Conservation (phyloP, 2,888 invertebrate species). For the Drosophila merina region DNA sequence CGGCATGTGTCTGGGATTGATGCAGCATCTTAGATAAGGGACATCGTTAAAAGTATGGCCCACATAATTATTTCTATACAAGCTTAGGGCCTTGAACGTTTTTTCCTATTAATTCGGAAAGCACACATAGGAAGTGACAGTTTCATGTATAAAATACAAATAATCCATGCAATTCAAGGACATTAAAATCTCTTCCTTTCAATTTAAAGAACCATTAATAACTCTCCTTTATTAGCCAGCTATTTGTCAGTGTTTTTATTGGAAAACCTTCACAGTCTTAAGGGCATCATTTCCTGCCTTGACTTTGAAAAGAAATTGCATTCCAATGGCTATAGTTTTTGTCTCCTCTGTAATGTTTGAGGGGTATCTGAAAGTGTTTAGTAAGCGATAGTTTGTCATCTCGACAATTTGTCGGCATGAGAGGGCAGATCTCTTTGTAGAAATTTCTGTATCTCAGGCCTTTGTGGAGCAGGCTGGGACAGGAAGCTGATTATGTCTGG, state of each 20-base stretch:
- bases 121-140: not conserved
- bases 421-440: constrained; percentile 48
- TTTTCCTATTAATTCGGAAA: not conserved
- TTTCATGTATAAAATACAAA: too few species aligned
- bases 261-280: constrained; percentile 33
- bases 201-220: not conserved
- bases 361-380: constrained; percentile 18
- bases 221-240: constrained; percentile 1
- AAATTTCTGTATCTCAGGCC: not conserved
- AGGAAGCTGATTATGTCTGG: constrained; percentile 60
- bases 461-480: constrained; percentile 25
- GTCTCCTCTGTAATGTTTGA: constrained; percentile 15
- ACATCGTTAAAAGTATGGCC: not conserved
- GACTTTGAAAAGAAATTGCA: constrained; percentile 6
- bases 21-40: constrained; percentile 49
- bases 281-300: constrained; percentile 60
- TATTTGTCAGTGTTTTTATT: not conserved
- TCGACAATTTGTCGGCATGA: constrained; percentile 63
- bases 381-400: constrained; percentile 61
- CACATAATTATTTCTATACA: not conserved
- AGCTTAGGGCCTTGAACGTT: too few species aligned
- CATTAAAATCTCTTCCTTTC: not conserved
- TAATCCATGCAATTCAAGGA: too few species aligned
- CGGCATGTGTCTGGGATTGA: constrained; percentile 58
- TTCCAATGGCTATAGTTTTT: constrained; percentile 17